Conservation (phyloP, 1,140 invertebrate genomes). For the Leptinotarsa undecemlineata region DNA sequence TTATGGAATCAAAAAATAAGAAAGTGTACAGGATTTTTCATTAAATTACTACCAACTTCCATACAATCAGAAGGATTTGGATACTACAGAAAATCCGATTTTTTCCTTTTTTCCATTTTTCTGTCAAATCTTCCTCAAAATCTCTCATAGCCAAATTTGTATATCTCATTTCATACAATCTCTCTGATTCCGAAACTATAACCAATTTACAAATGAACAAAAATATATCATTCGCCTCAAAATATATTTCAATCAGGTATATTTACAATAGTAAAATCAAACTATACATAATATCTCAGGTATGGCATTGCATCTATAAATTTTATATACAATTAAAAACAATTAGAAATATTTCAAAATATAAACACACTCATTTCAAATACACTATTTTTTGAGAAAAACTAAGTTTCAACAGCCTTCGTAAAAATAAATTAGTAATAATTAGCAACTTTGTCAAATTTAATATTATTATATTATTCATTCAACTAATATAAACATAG, state of each 20-base stretch:
- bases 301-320: conserved; percentile 43
- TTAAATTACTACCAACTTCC: no score
- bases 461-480: conserved; percentile 15
- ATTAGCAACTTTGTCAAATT: not conserved
- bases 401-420: conserved; percentile 39
- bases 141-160: no score
- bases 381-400: conserved; percentile 28
- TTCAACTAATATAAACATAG: conserved; percentile 34
- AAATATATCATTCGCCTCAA: not conserved
- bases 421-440: conserved; percentile 31
- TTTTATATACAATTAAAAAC: conserved; percentile 40
- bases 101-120: no score
- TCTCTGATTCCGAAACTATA: no score
- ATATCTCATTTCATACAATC: no score
- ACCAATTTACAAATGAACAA: no score
- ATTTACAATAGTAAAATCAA: conserved; percentile 44
- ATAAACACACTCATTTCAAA: conserved; percentile 32
- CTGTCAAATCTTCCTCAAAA: no score
- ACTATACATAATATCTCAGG: conserved; percentile 48
- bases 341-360: conserved; percentile 31
- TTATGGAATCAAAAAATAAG: no score
- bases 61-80: no score
- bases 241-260: conserved; percentile 43
- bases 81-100: no score
- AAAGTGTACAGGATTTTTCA: no score